Percentiles rank a stretch among this genome's conserved stretches.
Evolutionary conservation across 2,113 vertebrate species (phyloP).

Genomic region (Aleadryas rufinucha): DNA sequence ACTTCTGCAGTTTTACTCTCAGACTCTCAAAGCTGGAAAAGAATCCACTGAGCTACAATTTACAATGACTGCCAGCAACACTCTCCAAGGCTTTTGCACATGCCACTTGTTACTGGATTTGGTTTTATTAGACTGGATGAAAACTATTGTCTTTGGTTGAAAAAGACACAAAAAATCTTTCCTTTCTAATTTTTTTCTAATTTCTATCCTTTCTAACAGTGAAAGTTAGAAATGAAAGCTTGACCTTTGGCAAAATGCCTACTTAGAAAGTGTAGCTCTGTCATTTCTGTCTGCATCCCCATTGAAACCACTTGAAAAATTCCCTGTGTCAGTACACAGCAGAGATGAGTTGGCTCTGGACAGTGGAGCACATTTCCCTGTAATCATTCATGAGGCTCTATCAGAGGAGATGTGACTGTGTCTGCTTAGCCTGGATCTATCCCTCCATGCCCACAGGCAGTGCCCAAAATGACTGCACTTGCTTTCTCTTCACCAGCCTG

Average conservation of each 20-base stretch:
- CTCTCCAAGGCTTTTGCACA: not conserved
- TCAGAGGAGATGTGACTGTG: not conserved
- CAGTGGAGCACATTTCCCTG: not conserved
- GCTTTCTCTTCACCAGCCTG: not conserved
- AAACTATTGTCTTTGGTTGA: not conserved
- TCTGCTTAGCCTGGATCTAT: not conserved
- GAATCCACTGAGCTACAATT: not conserved
- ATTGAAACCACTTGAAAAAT: not conserved
- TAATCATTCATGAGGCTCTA: not conserved
- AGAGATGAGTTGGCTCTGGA: not conserved
- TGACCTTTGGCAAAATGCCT: not conserved
- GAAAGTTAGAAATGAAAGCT: not conserved
- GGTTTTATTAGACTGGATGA: not conserved
- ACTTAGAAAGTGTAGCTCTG: not conserved
- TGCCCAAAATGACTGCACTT: not conserved
- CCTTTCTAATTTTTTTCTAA: not conserved
- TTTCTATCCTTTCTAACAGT: not conserved
- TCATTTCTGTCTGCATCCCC: not conserved
- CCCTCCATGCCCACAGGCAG: not conserved
- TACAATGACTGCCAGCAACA: not conserved
- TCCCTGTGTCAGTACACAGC: not conserved
- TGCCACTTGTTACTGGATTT: not conserved
- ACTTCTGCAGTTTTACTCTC: not conserved
- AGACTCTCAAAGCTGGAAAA: not conserved
- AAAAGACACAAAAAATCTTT: not conserved